These are phyloP conservation scores for Hydriomena furcata DNA, from an alignment of 2,888 invertebrate species.

Conservation along the genomic window DNA sequence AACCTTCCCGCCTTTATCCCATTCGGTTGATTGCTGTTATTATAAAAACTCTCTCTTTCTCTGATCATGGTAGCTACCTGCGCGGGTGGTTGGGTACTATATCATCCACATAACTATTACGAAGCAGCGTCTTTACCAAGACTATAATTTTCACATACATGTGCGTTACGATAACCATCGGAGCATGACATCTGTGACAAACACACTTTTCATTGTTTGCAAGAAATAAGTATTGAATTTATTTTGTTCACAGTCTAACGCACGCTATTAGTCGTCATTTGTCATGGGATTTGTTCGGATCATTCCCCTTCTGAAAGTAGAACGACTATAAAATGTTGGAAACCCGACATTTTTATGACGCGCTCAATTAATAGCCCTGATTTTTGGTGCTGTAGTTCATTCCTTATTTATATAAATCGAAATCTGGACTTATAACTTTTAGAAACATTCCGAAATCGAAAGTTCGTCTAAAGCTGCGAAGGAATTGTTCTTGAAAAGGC, in stretches of 20 bases:
- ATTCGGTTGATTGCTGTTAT: no score
- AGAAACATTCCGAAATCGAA: slow-evolving; percentile 1
- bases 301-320: slow-evolving; percentile 9
- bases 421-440: no score
- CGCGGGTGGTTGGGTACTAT: no score
- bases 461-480: neutral
- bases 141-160: slow-evolving; percentile 34
- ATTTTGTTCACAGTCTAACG: slow-evolving; percentile 59
- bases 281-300: slow-evolving; percentile 49
- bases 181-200: slow-evolving; percentile 50
- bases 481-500: neutral
- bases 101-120: neutral
- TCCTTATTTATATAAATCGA: neutral
- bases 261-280: slow-evolving; percentile 53
- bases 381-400: neutral
- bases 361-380: no score
- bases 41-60: no score
- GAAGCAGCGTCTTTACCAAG: neutral
- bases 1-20: no score
- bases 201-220: slow-evolving; percentile 50
- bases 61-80: no score
- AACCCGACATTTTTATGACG: neutral
- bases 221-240: slow-evolving; percentile 59
- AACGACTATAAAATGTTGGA: slow-evolving; percentile 6
- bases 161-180: slow-evolving; percentile 25